Evolutionary conservation across 2,888 invertebrate genomes (phyloP).

Genomic region (Capitulum mitella): DNA sequence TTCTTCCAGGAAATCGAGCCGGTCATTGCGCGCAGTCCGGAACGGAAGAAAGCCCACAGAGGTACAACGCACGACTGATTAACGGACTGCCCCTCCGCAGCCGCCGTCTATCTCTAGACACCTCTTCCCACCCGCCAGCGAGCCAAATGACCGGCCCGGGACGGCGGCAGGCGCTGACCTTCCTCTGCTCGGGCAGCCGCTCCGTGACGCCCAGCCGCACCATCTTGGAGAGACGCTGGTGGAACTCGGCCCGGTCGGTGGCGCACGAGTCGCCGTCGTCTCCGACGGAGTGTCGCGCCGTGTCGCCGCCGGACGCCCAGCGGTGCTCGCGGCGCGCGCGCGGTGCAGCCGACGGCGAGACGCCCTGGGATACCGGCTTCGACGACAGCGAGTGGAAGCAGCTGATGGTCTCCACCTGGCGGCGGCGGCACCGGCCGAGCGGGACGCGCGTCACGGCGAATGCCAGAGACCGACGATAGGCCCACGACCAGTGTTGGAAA

Average conservation of each 20-base stretch:
- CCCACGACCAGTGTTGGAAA: too few species aligned
- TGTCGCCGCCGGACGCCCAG: neutral
- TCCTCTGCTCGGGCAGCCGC: neutral
- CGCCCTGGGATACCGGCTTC: neutral
- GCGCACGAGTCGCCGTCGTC: neutral
- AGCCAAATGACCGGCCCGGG: too few species aligned
- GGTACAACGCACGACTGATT: too few species aligned
- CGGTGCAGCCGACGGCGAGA: neutral
- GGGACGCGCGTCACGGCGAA: too few species aligned
- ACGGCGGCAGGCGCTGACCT: neutral
- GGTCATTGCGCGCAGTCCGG: too few species aligned
- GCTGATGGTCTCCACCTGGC: conserved; percentile 4
- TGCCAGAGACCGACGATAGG: too few species aligned
- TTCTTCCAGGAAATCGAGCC: too few species aligned
- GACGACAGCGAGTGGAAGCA: neutral
- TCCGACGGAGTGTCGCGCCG: neutral
- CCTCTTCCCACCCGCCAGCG: too few species aligned
- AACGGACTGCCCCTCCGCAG: too few species aligned
- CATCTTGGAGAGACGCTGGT: neutral
- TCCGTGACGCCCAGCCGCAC: neutral
- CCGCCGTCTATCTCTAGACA: too few species aligned
- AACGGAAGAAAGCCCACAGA: too few species aligned
- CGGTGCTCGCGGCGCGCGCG: neutral
- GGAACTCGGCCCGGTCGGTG: neutral
- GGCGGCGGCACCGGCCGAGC: too few species aligned